A percentile compares a stretch with the other conserved stretches of the same genome.
phyloP scores from a whole-genome alignment of 2,797 vertebrate species.

The Manis crassicaudata region DNA sequence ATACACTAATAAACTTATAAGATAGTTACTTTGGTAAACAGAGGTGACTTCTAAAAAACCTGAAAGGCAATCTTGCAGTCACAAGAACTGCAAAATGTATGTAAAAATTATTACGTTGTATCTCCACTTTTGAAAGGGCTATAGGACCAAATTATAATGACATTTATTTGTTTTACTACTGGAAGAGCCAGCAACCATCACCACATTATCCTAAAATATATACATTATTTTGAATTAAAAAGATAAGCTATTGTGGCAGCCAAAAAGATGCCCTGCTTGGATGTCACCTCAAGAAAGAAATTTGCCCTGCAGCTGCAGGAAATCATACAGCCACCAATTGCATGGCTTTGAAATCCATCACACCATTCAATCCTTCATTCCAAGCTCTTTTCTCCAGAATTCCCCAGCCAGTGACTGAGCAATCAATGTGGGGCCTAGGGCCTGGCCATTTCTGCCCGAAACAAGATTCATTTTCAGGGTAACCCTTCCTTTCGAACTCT shows the following conservation, averaged over 20 bases:
- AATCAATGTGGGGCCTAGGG: neutral
- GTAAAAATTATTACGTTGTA: neutral
- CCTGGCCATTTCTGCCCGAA: neutral
- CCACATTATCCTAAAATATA: neutral
- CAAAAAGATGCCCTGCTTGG: neutral
- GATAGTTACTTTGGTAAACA: slow-evolving; percentile 17
- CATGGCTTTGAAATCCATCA: neutral
- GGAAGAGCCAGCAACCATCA: neutral
- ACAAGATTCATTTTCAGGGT: neutral
- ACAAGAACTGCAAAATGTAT: neutral
- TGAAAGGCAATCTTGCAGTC: neutral
- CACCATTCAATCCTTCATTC: neutral
- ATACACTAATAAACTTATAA: slow-evolving; percentile 2
- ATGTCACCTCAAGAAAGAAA: neutral
- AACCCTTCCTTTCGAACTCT: neutral
- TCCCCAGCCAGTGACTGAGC: neutral
- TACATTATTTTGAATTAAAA: neutral
- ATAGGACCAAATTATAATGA: neutral
- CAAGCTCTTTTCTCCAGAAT: neutral
- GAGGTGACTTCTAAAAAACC: neutral
- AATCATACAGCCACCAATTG: neutral
- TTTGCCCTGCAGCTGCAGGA: neutral
- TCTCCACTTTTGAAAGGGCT: neutral
- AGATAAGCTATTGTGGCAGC: neutral
- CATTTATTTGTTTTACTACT: neutral